These are phyloP conservation scores for Protobothrops flavoviridis DNA, from an alignment of 2,113 vertebrate genomes.

Conservation along the genomic window DNA sequence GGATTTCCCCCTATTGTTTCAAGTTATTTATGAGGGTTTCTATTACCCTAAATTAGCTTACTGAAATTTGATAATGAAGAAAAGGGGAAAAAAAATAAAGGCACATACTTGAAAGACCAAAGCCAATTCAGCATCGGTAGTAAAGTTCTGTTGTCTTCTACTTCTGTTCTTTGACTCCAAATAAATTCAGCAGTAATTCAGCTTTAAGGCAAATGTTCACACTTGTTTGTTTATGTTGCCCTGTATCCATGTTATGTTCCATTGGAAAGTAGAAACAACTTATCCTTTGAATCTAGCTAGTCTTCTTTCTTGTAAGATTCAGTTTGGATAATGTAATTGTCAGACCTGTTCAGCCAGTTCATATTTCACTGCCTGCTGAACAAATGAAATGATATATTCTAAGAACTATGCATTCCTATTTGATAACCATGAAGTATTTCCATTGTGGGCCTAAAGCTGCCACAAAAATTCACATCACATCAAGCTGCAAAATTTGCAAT, in stretches of 20 bases:
- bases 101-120: not conserved
- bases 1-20: not conserved
- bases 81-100: not conserved
- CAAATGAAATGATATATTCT: not conserved
- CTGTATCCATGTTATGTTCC: fast-evolving
- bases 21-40: not conserved
- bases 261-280: not conserved
- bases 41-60: not conserved
- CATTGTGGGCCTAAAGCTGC: not conserved
- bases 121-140: fast-evolving
- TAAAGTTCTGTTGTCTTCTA: not conserved
- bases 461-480: not conserved
- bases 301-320: not conserved
- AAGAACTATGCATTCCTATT: not conserved
- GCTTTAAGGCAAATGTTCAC: not conserved
- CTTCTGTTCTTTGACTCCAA: not conserved
- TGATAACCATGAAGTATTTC: conserved; percentile 10
- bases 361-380: not conserved
- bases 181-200: not conserved
- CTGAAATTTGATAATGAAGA: not conserved
- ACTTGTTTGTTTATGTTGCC: not conserved
- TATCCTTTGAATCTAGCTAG: not conserved
- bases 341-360: not conserved
- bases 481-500: not conserved
- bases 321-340: not conserved